These are phyloP conservation scores for Drepana arcuata DNA, from an alignment of 1,140 invertebrate species.

Conservation along the genomic window DNA sequence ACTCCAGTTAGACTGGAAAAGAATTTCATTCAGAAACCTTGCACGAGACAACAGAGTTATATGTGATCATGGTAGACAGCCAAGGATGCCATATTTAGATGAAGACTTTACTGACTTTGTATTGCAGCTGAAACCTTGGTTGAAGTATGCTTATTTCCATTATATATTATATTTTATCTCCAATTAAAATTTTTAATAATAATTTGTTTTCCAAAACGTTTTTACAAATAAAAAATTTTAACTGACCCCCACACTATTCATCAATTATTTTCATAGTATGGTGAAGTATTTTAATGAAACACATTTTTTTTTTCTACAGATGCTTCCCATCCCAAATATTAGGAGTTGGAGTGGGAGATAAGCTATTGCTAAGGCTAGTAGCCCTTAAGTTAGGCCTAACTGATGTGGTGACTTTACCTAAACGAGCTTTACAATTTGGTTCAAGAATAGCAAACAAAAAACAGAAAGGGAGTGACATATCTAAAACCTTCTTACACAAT, in stretches of 20 bases:
- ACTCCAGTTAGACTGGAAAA: conserved; percentile 83
- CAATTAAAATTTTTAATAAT: no score
- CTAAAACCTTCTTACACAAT: conserved; percentile 70
- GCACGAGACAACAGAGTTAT: conserved; percentile 94
- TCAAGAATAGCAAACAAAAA: conserved; percentile 94
- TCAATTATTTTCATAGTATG: no score
- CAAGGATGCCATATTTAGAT: conserved; percentile 94
- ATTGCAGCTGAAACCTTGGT: conserved; percentile 75
- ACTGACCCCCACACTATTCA: no score
- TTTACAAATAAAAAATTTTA: no score
- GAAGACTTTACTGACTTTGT: conserved; percentile 86
- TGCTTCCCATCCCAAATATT: conserved; percentile 76
- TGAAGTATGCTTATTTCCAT: no score
- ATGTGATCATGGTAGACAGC: conserved; percentile 83
- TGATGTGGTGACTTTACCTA: conserved; percentile 81
- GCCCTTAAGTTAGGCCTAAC: conserved; percentile 81
- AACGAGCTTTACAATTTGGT: conserved; percentile 98
- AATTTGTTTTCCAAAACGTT: no score
- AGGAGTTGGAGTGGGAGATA: conserved; percentile 91
- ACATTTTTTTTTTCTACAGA: conserved; percentile 55
- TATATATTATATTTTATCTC: no score
- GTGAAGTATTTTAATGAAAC: no score
- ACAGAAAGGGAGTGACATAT: conserved; percentile 89
- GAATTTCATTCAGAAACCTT: conserved; percentile 93
- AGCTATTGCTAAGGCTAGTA: conserved; percentile 87